Evolutionary conservation across 2,888 invertebrate species (phyloP), one percentile per base, ranked within the genome.

Genomic region (Sphaerophoria taeniata): DNA sequence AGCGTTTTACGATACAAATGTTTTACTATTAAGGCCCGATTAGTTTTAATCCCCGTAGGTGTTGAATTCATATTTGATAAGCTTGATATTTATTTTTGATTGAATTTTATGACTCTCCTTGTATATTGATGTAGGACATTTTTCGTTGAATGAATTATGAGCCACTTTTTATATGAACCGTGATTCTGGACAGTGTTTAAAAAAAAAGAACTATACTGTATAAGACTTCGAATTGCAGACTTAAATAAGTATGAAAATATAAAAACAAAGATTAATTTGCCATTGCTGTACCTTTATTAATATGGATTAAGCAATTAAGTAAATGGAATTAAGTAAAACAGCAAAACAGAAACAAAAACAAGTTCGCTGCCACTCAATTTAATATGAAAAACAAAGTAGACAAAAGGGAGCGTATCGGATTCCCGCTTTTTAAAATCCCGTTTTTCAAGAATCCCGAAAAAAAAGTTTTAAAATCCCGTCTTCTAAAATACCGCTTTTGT

Each of bases 1-100:
- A 67, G 58, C 43, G 55, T 79, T 71, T 75, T 75, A 80, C 47
- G 79, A 71, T 79, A 71, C 67, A 79, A 84, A 79, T 79, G n/a
- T n/a, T 75, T 75, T 36, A 67, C 72, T 75, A 75, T 79, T 79
- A 72, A 84, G 65, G 49, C 67, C 58, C 75, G 67, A 84, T 79
- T 84, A 75, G 61, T 36, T 65, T 60, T 67, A 71, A 74, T 70
- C 60, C 16, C 79, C 61, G 70, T 34, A 61, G 84, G 84, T 79
- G 79, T 79, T 53, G 69, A 75, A 71, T 84, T 75, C 65, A 47
- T 74, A 56, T 72, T 58, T 65, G 39, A 63, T 55, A n/a, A 65
- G 49, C 49, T 0, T 34, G 63, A 16, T 6, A 6, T 33, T 2
- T 5, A 36, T 51, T 53, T 24, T n/a, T 24, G 9, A 9, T 33